These are phyloP conservation scores for Phaenicophaeus curvirostris DNA, from an alignment of 2,797 vertebrate genomes.

Conservation along the genomic window DNA sequence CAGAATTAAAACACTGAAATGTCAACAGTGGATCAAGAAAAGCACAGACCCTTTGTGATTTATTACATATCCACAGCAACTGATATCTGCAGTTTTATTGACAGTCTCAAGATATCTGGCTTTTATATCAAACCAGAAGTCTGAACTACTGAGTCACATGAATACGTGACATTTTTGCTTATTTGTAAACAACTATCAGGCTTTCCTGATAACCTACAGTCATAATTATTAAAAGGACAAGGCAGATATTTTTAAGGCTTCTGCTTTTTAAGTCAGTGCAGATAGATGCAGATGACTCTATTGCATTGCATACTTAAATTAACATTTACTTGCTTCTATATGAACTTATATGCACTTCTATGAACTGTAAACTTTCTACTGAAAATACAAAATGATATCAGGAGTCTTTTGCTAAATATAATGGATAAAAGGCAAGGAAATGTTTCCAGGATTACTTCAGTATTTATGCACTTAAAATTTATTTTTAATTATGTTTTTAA, in stretches of 20 bases:
- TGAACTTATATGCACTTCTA: background rate
- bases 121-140: background rate
- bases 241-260: background rate
- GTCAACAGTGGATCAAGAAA: background rate
- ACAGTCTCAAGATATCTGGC: background rate
- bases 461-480: conserved; percentile 16
- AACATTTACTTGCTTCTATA: background rate
- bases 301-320: background rate
- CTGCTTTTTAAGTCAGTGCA: background rate
- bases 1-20: background rate
- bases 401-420: background rate
- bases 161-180: background rate
- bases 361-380: background rate
- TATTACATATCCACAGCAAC: background rate
- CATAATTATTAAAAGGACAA: background rate
- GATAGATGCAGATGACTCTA: background rate
- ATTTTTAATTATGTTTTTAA: conserved; percentile 10
- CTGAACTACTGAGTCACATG: background rate
- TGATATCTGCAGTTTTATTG: background rate
- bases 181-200: background rate
- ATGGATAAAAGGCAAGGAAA: background rate
- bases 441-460: conserved; percentile 1
- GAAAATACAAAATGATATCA: background rate
- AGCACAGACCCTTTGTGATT: background rate
- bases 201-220: background rate